These are phyloP conservation scores for Theropithecus gelada DNA, from an alignment of 2,113 vertebrate species.

Conservation along the genomic window DNA sequence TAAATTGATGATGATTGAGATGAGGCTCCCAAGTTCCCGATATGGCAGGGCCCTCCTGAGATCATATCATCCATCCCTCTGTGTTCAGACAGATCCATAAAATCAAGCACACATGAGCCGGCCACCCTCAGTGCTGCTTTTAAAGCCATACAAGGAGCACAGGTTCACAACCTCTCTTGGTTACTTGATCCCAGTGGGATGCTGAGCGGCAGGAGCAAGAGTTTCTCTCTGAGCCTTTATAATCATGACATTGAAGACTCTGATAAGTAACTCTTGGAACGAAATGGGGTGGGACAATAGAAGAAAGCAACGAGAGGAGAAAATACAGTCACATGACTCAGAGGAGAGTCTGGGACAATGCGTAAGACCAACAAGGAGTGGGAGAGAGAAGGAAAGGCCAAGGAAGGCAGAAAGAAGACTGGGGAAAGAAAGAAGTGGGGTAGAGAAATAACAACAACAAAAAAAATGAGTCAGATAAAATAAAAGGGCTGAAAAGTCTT, in stretches of 20 bases:
- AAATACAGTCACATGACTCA: neutral
- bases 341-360: neutral
- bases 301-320: neutral
- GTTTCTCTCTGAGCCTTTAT: neutral
- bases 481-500: neutral
- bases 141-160: neutral
- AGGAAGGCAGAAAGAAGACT: neutral
- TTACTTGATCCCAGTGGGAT: neutral
- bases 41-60: constrained; percentile 41
- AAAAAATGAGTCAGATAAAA: neutral
- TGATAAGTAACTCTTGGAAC: neutral
- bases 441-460: neutral
- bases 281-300: neutral
- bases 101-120: neutral
- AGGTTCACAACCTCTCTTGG: neutral
- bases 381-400: neutral
- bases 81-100: neutral
- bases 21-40: neutral
- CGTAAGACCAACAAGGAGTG: accelerated
- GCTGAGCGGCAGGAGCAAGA: neutral
- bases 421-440: neutral
- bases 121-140: neutral
- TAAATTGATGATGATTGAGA: constrained; percentile 55
- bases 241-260: neutral
- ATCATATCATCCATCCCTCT: constrained; percentile 49